A percentile compares a stretch with the other conserved stretches of the same genome.
Evolutionary conservation across 1,140 invertebrate genomes (phyloP).

Genomic region (Drosophila malerkotliana): DNA sequence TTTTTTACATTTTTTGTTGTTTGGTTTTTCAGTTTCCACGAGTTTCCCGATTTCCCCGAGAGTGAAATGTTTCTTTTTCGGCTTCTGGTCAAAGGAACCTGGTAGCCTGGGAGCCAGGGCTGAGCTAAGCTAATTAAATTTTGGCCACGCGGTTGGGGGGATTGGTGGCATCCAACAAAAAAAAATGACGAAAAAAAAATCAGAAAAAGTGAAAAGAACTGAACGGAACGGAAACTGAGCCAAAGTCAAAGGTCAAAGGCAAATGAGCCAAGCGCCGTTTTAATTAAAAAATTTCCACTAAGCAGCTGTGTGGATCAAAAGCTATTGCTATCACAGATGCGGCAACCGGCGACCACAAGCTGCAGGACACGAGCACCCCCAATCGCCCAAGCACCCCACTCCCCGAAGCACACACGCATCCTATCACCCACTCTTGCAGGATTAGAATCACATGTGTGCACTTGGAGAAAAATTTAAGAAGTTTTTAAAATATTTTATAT

Average conservation of each 20-base stretch:
- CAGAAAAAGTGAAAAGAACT: neutral
- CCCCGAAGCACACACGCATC: neutral
- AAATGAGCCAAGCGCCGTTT: slow-evolving; percentile 62
- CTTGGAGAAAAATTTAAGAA: neutral
- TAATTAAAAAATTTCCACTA: slow-evolving; percentile 73
- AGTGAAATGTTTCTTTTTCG: slow-evolving; percentile 42
- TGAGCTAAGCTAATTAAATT: slow-evolving; percentile 77
- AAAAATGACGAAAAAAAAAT: neutral
- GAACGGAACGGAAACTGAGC: slow-evolving; percentile 10
- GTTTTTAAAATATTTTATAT: too few relatives aligned
- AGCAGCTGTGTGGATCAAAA: slow-evolving; percentile 61
- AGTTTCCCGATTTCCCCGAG: slow-evolving; percentile 9
- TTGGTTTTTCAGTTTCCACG: slow-evolving; percentile 3
- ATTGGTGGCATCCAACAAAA: neutral
- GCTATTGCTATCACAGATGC: slow-evolving; percentile 75
- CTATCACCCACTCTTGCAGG: slow-evolving; percentile 25
- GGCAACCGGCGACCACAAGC: slow-evolving; percentile 72
- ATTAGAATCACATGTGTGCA: slow-evolving; percentile 40
- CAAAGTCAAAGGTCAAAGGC: slow-evolving; percentile 63
- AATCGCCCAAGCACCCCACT: slow-evolving; percentile 15
- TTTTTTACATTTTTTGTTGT: neutral
- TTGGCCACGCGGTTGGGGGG: slow-evolving; percentile 55
- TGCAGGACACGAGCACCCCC: slow-evolving; percentile 44
- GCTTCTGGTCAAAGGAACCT: slow-evolving; percentile 65
- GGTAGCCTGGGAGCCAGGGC: slow-evolving; percentile 22